Percentiles rank a stretch among this genome's conserved stretches.
phyloP scores from a whole-genome alignment of 2,888 invertebrate species.

The Anodontia alba region DNA sequence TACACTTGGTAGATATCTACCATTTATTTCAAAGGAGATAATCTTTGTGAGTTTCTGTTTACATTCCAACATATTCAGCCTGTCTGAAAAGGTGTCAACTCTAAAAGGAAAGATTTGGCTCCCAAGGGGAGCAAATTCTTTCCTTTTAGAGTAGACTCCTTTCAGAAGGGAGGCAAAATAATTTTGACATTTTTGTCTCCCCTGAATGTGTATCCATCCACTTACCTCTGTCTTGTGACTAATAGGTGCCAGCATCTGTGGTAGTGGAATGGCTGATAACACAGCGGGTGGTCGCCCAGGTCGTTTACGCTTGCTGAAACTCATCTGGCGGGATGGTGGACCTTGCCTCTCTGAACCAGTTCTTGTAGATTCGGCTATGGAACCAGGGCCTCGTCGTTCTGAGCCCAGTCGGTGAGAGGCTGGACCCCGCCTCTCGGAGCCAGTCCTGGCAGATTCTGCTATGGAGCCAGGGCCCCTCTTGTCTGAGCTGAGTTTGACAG shows the following conservation, averaged over 20 bases:
- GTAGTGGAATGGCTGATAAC: constrained; percentile 17
- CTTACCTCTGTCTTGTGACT: constrained; percentile 26
- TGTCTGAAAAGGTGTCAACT: no score
- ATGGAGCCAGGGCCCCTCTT: background rate
- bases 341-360: background rate
- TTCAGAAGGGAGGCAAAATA: no score
- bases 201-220: no score
- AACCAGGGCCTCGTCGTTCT: background rate
- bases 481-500: background rate
- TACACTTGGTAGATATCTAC: no score
- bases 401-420: background rate
- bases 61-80: no score
- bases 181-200: no score
- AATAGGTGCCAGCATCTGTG: constrained; percentile 35
- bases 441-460: background rate
- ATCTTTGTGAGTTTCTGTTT: no score
- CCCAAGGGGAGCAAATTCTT: no score
- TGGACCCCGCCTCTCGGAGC: background rate
- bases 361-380: background rate
- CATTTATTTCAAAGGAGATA: no score
- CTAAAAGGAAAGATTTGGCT: no score
- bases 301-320: constrained; percentile 12
- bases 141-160: no score
- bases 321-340: background rate
- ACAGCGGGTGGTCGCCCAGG: constrained; percentile 48